Percentiles rank a stretch among this genome's conserved stretches.
These are phyloP conservation scores for Drosophila funebris DNA, from an alignment of 1,140 invertebrate genomes.

Conservation along the genomic window DNA sequence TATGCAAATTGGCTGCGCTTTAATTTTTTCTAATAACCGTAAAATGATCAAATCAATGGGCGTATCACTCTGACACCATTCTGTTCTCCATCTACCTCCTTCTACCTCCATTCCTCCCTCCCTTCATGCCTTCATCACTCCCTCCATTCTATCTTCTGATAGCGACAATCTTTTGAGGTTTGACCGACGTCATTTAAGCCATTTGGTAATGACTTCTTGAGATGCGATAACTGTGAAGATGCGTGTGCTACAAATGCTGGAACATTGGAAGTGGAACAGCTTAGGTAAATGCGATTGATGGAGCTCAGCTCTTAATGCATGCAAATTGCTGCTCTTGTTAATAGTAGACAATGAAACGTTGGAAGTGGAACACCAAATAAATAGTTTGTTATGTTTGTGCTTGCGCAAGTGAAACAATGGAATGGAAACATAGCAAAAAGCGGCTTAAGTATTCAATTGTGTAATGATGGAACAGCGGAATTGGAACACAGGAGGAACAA, in stretches of 20 bases:
- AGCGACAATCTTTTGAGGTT: slow-evolving; percentile 2
- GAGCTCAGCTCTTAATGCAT: not conserved
- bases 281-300: not conserved
- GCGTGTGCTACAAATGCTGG: not conserved
- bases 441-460: too few species aligned
- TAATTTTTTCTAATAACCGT: slow-evolving; percentile 48
- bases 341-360: not conserved
- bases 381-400: not conserved
- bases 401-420: too few species aligned
- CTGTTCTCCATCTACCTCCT: not conserved
- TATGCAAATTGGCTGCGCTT: slow-evolving; percentile 51
- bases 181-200: not conserved
- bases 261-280: slow-evolving; percentile 6
- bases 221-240: not conserved
- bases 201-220: not conserved
- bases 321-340: not conserved
- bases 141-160: not conserved
- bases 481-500: too few species aligned
- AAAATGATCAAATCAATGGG: slow-evolving; percentile 27
- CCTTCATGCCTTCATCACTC: not conserved
- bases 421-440: too few species aligned
- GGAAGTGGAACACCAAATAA: not conserved
- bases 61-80: slow-evolving; percentile 5
- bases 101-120: not conserved
- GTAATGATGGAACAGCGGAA: too few species aligned